Percentiles rank a stretch among this genome's conserved stretches.
phyloP scores from a whole-genome alignment of 2,113 vertebrate genomes.

The Labeo rohita region DNA sequence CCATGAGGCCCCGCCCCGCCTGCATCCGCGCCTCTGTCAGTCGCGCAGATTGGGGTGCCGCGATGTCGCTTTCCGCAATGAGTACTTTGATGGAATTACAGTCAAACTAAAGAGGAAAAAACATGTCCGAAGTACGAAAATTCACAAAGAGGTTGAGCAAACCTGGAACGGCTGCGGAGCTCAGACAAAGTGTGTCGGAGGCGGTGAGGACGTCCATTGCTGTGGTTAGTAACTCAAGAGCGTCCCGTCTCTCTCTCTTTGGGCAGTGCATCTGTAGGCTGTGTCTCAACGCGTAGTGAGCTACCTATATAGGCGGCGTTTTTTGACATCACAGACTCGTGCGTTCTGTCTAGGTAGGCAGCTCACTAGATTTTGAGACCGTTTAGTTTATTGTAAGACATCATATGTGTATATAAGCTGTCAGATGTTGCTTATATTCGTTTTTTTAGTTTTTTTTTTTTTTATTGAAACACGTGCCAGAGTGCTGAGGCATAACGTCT shows the following conservation, averaged over 20 bases:
- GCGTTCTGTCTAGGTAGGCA: neutral
- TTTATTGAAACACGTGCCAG: neutral
- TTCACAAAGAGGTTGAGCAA: constrained; percentile 90
- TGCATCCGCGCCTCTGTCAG: constrained; percentile 48
- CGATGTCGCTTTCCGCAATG: constrained; percentile 26
- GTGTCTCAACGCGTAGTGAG: neutral
- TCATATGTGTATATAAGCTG: neutral
- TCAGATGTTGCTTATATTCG: neutral
- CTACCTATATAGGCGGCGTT: constrained; percentile 1
- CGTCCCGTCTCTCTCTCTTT: neutral
- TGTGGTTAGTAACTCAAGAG: constrained; percentile 76
- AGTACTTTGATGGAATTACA: neutral
- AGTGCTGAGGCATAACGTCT: neutral
- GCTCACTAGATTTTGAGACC: neutral
- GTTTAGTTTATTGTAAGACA: neutral
- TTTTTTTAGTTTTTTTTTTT: too few relatives aligned
- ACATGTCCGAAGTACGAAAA: constrained; percentile 87
- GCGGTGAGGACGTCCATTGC: constrained; percentile 82
- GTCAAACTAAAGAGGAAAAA: neutral
- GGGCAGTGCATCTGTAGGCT: neutral
- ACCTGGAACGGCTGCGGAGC: constrained; percentile 88
- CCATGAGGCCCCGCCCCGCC: constrained; percentile 32
- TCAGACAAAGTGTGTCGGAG: constrained; percentile 89
- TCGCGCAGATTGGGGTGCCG: constrained; percentile 31
- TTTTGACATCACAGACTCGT: neutral